Evolutionary conservation across 2,888 invertebrate genomes (phyloP).

Genomic region (Mythimna lalbum): DNA sequence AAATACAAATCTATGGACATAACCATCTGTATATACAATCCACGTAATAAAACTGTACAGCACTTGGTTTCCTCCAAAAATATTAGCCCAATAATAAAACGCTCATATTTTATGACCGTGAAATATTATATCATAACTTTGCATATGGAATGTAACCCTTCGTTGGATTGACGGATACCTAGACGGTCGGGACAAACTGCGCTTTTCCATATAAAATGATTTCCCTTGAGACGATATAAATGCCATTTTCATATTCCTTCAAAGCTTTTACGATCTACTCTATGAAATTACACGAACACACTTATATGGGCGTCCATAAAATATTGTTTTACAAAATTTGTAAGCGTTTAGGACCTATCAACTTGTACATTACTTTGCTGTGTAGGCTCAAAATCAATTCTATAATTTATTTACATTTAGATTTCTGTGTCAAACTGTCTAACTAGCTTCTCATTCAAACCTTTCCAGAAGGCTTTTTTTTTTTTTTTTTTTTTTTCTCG

Average conservation of each 20-base stretch:
- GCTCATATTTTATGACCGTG: conserved; percentile 51
- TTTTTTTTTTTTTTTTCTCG: no score
- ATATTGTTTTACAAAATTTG: conserved; percentile 55
- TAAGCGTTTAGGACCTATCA: conserved; percentile 14
- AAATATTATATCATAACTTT: conserved; percentile 55
- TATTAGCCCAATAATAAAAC: conserved; percentile 44
- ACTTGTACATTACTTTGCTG: not conserved
- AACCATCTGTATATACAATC: conserved; percentile 1
- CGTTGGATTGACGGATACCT: conserved; percentile 59
- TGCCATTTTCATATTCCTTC: conserved; percentile 72
- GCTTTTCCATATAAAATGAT: conserved; percentile 68
- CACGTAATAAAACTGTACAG: conserved; percentile 18
- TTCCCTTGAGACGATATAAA: conserved; percentile 73
- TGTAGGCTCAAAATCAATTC: not conserved
- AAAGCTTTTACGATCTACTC: conserved; percentile 73
- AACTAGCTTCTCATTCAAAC: conserved; percentile 8
- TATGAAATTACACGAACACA: conserved; percentile 68
- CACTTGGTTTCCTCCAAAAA: conserved; percentile 38
- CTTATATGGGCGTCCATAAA: conserved; percentile 62
- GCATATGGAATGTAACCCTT: conserved; percentile 48
- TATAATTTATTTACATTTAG: conserved; percentile 1
- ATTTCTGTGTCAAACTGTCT: not conserved
- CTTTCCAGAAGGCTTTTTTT: conserved; percentile 1
- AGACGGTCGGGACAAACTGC: conserved; percentile 56
- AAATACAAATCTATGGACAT: not conserved